Evolutionary conservation across 2,113 vertebrate genomes (phyloP), one percentile per base, ranked within the genome.

Genomic region (Sisor rabdophorus): DNA sequence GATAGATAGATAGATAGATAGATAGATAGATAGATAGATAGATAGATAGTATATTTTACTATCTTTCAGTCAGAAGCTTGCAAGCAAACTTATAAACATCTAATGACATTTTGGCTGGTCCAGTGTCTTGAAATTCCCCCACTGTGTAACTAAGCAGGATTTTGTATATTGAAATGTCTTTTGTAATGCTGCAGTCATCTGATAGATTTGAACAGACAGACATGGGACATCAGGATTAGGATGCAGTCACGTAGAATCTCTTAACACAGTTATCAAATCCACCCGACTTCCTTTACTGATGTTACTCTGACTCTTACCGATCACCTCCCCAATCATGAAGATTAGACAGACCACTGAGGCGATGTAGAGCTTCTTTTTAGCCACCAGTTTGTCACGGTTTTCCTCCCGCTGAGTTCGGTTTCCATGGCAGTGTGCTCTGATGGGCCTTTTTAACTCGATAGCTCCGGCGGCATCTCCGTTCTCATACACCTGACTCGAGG

Each of bases 291-390:
- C 59, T 61, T 44, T 9, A 6, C 40, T 44, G 40, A 4, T 10
- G 40, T 44, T 44, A 44, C 40, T 9, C 0, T 12, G 9, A 19
- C 32, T 78, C 89, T 78, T 90, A 93, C 92, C 91, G 82, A 93
- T 91, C 79, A 96, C 93, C 84, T 97, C 96, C 11, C 96, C 96
- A 0, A 95, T 90, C 96, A 99, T 98, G 90, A 99, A 99, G 88
- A 97, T 1, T 6, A 95, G 92, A 85, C 97, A 99, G 80, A 99
- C 88, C 0, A 86, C 85, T 0, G 95, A 97, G 48, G 96, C 95
- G 0, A 96, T 63, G n/a, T 90, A 93, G 19, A 99, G 93, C 85
- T 99, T 96, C 89, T 86, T 94, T 79, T 87, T 90, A 0, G 97
- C 96, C 79, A 91, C 86, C 52, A 89, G 83, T 77, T 89, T 87